Conservation (phyloP, 2,113 vertebrate species). For the Upupa epops region DNA sequence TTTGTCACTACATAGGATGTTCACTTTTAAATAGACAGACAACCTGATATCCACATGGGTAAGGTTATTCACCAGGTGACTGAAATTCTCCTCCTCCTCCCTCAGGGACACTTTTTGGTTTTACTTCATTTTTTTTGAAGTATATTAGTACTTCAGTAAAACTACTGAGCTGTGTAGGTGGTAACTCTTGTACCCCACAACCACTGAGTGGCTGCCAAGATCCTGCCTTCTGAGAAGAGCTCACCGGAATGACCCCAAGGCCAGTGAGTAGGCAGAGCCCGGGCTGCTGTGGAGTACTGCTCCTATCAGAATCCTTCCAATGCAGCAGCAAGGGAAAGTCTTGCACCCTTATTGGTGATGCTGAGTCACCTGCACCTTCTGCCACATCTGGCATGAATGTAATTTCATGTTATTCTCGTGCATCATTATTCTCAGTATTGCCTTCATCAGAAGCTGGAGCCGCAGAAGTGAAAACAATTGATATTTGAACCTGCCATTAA, state of each 20-base stretch:
- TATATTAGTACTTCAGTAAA: neutral
- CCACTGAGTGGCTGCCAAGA: neutral
- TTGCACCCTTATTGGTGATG: neutral
- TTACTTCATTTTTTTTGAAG: neutral
- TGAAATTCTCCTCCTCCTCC: neutral
- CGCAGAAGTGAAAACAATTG: neutral
- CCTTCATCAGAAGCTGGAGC: slow-evolving; percentile 14
- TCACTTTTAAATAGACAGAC: neutral
- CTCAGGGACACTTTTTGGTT: neutral
- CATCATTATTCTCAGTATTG: slow-evolving; percentile 13
- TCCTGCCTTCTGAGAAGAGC: slow-evolving; percentile 13
- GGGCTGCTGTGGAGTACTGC: neutral
- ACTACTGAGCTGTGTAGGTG: neutral
- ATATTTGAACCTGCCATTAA: neutral
- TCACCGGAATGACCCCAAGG: neutral
- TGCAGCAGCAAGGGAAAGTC: neutral
- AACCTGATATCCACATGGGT: neutral
- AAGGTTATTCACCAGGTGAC: neutral
- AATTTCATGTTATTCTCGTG: neutral
- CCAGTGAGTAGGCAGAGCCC: neutral
- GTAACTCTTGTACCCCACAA: neutral
- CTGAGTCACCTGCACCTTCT: slow-evolving; percentile 44
- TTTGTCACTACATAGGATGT: neutral
- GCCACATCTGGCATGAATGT: slow-evolving; percentile 17
- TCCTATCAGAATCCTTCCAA: neutral